Conservation (phyloP, 92 coral and sea anemone genomes). For the Paramuricea clavata region DNA sequence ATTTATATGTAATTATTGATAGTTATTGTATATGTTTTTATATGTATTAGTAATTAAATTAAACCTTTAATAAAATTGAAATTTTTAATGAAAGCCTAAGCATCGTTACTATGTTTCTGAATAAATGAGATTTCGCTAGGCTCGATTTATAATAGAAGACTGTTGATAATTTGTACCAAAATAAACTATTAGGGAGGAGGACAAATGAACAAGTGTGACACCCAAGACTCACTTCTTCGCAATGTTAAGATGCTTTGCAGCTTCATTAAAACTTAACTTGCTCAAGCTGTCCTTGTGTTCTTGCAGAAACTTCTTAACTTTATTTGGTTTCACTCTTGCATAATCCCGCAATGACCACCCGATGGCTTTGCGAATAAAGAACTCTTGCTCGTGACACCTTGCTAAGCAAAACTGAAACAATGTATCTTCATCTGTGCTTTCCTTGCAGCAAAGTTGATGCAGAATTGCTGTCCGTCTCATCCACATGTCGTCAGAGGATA, state of each 20-base stretch:
- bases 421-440: constrained; percentile 77
- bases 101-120: too few species aligned
- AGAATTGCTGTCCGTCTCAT: constrained; percentile 88
- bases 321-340: constrained; percentile 67
- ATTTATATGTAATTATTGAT: constrained; percentile 6
- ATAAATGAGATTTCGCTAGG: too few species aligned
- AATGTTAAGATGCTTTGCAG: constrained; percentile 77
- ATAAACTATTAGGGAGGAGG: too few species aligned
- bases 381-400: constrained; percentile 90
- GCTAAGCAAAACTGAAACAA: constrained; percentile 81
- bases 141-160: too few species aligned
- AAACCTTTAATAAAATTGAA: constrained; percentile 6
- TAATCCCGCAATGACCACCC: constrained; percentile 96
- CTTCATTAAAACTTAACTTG: constrained; percentile 84
- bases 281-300: constrained; percentile 77
- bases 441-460: constrained; percentile 88
- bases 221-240: constrained; percentile 8
- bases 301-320: constrained; percentile 78
- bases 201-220: too few species aligned
- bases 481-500: constrained; percentile 96
- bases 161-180: too few species aligned
- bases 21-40: constrained; percentile 13
- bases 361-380: constrained; percentile 92
- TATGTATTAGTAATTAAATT: neutral
- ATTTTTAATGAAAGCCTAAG: neutral